Evolutionary conservation across 2,113 vertebrate species (phyloP), one percentile per base, ranked within the genome.

Genomic region (Channa argus): DNA sequence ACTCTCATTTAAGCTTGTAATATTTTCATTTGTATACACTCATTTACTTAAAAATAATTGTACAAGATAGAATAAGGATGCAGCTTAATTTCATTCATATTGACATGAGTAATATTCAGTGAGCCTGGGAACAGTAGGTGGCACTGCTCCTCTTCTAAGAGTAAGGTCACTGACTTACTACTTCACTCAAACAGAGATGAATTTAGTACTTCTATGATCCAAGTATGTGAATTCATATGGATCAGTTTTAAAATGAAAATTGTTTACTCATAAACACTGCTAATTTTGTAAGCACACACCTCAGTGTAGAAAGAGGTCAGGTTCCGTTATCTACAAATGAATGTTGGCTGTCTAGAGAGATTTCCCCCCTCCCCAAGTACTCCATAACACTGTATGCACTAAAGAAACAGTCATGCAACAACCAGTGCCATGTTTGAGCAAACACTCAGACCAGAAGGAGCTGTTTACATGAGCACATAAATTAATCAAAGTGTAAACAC

Each of bases 101-200:
- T 51, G 63, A 60, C 8, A 36, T 61, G 12, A 46, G 12, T 54
- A 65, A 63, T 34, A 78, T 3, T 63, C 13, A 75, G 59, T 44
- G 70, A 77, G 86, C 24, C 47, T 83, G 56, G 71, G 41, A 86
- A 88, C 92, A 93, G 91, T 77, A 93, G 92, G 85, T 89, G 92
- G 92, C 91, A 91, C 85, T 91, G 79, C 80, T 88, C 78, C 86
- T 81, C 89, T 88, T 86, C 78, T 86, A 61, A 82, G 77, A 58
- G 8, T 53, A 36, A 49, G 60, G 72, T 74, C 50, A 62, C 51
- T 63, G 68, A 74, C 54, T 61, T 47, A 53, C 34, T 63, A 63
- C 49, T 24, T 68, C 43, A 39, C 67, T 71, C 34, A 66, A 34
- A 59, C 62, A 70, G 51, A 44, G 13, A 5, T 38, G 37, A 13